A percentile compares a stretch with the other conserved stretches of the same genome.
These are phyloP conservation scores for Papilio elwesi DNA, from an alignment of 2,888 invertebrate species.

Conservation along the genomic window DNA sequence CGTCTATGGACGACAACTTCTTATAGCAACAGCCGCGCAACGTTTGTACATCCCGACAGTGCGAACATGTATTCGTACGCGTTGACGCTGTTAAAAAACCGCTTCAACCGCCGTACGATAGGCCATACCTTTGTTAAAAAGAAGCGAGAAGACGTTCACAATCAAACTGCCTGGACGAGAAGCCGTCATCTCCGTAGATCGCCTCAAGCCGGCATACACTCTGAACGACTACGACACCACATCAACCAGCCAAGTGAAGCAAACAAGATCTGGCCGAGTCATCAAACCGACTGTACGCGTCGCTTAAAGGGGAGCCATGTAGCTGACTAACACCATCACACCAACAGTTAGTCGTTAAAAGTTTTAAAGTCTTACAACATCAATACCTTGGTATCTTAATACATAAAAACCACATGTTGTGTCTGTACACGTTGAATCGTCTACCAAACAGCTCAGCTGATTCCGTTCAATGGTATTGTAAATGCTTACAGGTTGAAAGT, in stretches of 20 bases:
- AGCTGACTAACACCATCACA: no score
- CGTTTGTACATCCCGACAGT: constrained; percentile 6
- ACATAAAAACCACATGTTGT: not conserved
- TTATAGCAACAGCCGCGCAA: not conserved
- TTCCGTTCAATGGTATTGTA: no score
- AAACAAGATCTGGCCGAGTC: no score
- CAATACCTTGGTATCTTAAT: not conserved
- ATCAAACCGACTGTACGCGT: no score
- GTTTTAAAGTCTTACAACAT: constrained; percentile 31
- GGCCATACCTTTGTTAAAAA: not conserved
- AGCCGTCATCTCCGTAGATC: not conserved
- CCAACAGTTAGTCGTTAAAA: constrained; percentile 16
- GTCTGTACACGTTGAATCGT: no score
- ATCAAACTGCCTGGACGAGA: not conserved
- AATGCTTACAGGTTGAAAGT: no score
- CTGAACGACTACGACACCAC: no score
- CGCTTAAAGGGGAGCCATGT: no score
- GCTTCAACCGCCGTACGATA: constrained; percentile 1
- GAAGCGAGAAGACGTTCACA: not conserved
- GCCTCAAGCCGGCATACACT: no score
- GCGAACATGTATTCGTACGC: constrained; percentile 7
- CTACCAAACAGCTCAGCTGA: no score
- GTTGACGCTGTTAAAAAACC: constrained; percentile 10
- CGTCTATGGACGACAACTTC: not conserved
- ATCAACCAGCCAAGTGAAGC: no score